Evolutionary conservation across 1,140 invertebrate species (phyloP).

Genomic region (Sweltsa coloradensis): DNA sequence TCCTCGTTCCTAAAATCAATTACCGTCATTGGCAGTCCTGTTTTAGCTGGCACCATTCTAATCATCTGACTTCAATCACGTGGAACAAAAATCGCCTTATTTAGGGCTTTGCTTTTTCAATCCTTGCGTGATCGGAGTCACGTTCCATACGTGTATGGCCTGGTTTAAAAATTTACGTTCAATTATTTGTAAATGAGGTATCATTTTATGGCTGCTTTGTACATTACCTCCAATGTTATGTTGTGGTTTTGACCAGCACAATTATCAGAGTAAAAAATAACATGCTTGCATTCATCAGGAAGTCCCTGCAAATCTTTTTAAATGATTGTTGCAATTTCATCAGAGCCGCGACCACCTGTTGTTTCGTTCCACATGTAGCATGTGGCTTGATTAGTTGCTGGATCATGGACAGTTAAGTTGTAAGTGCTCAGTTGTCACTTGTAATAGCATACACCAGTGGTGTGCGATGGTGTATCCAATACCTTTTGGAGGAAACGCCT

Average conservation of each 20-base stretch:
- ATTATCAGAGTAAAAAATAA: constrained; percentile 13
- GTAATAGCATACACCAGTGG: constrained; percentile 14
- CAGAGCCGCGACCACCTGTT: constrained; percentile 10
- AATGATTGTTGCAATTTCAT: constrained; percentile 12
- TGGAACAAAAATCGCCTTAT: too few species aligned
- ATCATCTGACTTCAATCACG: too few species aligned
- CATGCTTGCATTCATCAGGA: background rate
- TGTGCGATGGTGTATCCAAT: too few species aligned
- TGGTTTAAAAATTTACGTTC: constrained; percentile 3
- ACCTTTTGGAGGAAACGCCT: too few species aligned
- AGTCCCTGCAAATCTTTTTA: constrained; percentile 4
- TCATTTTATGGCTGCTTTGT: background rate
- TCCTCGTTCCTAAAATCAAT: too few species aligned
- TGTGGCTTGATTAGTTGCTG: constrained; percentile 9
- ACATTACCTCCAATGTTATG: constrained; percentile 9
- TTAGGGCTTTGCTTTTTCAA: constrained; percentile 3
- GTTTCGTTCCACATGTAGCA: constrained; percentile 14
- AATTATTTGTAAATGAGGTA: background rate
- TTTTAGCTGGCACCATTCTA: too few species aligned
- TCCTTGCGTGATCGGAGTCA: constrained; percentile 5
- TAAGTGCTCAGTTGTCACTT: constrained; percentile 15
- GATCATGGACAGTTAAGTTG: constrained; percentile 14
- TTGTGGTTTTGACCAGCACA: constrained; percentile 15
- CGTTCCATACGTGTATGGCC: constrained; percentile 5
- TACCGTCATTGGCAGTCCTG: too few species aligned